Evolutionary conservation across 1,140 invertebrate genomes (phyloP), one percentile per base, ranked within the genome.

Genomic region (Drosophila sp.): DNA sequence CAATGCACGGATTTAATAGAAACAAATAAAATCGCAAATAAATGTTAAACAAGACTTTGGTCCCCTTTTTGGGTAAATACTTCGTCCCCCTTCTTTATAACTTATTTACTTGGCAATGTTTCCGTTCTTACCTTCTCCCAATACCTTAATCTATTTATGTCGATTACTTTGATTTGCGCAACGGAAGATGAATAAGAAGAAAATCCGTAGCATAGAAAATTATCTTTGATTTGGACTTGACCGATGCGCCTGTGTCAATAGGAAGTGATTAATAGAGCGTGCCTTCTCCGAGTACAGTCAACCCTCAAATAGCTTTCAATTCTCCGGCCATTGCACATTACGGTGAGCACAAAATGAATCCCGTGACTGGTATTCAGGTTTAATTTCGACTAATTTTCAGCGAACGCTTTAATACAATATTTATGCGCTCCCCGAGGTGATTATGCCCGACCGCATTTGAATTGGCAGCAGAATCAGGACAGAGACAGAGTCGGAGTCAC

Each of bases 311-410:
- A 61, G 9, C 11, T 21, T 54, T 16, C 34, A 56, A 59, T 14
- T 32, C 51, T 32, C 27, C 16, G 2, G 14, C 36, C 40, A 27
- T 9, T 5, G 14, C n/a, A 14, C 56, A 63, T 40, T 40, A 74
- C 48, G 25, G 14, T 2, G 34, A n/a, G 27, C 29, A 51, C 38
- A 61, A 53, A 61, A 67, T 61, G 64, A 67, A 69, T 73, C 64
- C 36, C 27, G 21, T 41, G 40, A 48, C 53, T 61, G 41, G 41
- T 43, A 70, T 46, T 64, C 58, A 53, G 61, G 72, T 89, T 83
- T 89, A 83, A 87, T 87, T 89, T 89, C 64, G 79, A 77, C 79
- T 89, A 87, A 89, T 87, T 87, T 89, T 79, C 76, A 83, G 79
- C 62, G 67, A 58, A 74, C 56, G 84, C 73, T 89, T 89, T 83